Evolutionary conservation across 2,888 invertebrate species (phyloP), one percentile per base, ranked within the genome.

Genomic region (Junonia oenone): DNA sequence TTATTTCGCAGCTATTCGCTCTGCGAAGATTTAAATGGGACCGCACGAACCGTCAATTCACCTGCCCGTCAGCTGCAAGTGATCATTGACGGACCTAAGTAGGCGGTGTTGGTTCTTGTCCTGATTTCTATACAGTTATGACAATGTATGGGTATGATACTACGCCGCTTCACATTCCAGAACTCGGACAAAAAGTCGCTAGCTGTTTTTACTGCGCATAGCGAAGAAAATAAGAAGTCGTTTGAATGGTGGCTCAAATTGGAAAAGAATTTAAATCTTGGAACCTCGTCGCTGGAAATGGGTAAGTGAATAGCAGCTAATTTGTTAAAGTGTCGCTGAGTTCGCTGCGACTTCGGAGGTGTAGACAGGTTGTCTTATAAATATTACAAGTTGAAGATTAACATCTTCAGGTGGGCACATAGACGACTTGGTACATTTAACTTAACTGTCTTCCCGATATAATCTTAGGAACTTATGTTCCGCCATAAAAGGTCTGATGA

Each of bases 1-100:
- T 74, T 71, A 76, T 79, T 80, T 72, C 62, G 68, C 67, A 62
- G 69, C 71, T 76, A 72, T 72, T 71, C 72, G 52, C 55, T 48
- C 49, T 26, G 29, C 38, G 57, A 55, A 53, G 55, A 35, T 52
- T 56, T 61, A 58, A 59, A 59, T 57, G 56, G 52, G 49, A 56
- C 51, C 37, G 29, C 56, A 33, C 50, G 46, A 58, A 58, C 59
- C 59, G 56, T 62, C 62, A 62, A 58, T 60, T 62, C 62, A 55
- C 55, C 59, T 60, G 59, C 48, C 59, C 59, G 65, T 64, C 64
- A 59, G 58, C 58, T 55, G 63, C 63, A 53, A 56, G 58, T 60
- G 60, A 66, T 63, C 63, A 66, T 61, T 62, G 63, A 62, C 56
- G 56, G 40, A 56, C 58, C 62, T 59, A 55, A 52, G 48, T 48